phyloP scores from a whole-genome alignment of 2,113 vertebrate genomes.

The Apodemus speciosus region DNA sequence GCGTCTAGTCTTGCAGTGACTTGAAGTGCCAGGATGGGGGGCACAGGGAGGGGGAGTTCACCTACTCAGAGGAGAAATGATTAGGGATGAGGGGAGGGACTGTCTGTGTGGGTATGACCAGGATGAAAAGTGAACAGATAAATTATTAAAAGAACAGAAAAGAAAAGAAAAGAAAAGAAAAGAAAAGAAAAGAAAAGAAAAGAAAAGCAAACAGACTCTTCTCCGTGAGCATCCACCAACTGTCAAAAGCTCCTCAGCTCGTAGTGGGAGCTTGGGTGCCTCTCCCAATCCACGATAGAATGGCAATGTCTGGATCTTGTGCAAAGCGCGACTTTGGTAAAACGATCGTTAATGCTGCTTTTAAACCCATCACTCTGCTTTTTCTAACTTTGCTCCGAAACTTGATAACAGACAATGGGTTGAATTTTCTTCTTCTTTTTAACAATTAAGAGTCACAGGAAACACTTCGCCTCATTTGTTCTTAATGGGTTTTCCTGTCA shows the following conservation, averaged over 20 bases:
- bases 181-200: too few species aligned
- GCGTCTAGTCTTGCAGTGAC: too few species aligned
- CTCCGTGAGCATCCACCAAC: background rate
- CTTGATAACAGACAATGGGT: background rate
- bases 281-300: too few species aligned
- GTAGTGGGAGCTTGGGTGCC: background rate
- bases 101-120: too few species aligned
- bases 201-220: background rate
- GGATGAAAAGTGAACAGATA: too few species aligned
- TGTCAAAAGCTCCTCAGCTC: too few species aligned
- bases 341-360: background rate
- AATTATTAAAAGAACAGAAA: too few species aligned
- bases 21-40: too few species aligned
- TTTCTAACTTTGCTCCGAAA: constrained; percentile 30
- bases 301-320: background rate
- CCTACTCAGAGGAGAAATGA: too few species aligned
- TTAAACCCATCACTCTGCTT: constrained; percentile 19
- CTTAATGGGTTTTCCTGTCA: constrained; percentile 70
- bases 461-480: constrained; percentile 51
- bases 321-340: background rate
- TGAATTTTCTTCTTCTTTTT: background rate
- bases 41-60: too few species aligned
- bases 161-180: too few species aligned
- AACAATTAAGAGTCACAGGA: constrained; percentile 49
- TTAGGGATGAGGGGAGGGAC: too few species aligned